These are phyloP conservation scores for Biston betularia DNA, from an alignment of 2,888 invertebrate genomes.

Conservation along the genomic window DNA sequence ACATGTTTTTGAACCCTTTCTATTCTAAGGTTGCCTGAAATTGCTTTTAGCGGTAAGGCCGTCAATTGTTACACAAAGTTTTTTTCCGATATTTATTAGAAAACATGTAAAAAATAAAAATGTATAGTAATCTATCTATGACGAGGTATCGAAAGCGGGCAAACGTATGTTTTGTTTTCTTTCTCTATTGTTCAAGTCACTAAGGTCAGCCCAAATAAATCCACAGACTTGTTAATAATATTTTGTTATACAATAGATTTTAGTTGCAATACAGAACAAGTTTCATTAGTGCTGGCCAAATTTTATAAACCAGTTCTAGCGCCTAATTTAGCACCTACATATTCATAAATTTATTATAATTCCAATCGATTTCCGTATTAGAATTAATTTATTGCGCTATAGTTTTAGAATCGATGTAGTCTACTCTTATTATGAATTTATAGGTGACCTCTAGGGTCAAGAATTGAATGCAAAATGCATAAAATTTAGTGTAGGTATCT, in stretches of 20 bases:
- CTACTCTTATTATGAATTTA: slow-evolving; percentile 7
- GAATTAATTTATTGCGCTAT: slow-evolving; percentile 1
- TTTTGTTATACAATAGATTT: not conserved
- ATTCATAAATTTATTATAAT: slow-evolving; percentile 30
- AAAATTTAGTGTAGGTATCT: not conserved
- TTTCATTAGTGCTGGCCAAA: slow-evolving; percentile 6
- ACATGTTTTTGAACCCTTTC: too few species aligned
- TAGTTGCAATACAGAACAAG: slow-evolving; percentile 16
- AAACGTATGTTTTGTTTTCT: too few species aligned
- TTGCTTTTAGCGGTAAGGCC: too few species aligned
- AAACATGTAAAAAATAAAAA: too few species aligned
- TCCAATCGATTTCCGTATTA: slow-evolving; percentile 39
- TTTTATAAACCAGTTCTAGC: not conserved
- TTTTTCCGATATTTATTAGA: too few species aligned
- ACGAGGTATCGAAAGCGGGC: too few species aligned
- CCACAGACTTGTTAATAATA: too few species aligned
- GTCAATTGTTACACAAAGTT: too few species aligned
- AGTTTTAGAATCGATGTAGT: slow-evolving; percentile 12
- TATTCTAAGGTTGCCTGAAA: too few species aligned
- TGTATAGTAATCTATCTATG: too few species aligned
- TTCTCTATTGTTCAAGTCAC: too few species aligned
- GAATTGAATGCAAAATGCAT: not conserved
- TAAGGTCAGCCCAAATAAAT: too few species aligned
- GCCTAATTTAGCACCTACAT: slow-evolving; percentile 30
- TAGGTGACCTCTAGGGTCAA: slow-evolving; percentile 21